A percentile compares a stretch with the other conserved stretches of the same genome.
phyloP scores from a whole-genome alignment of 2,113 vertebrate species.

The Halcyon malimbica region DNA sequence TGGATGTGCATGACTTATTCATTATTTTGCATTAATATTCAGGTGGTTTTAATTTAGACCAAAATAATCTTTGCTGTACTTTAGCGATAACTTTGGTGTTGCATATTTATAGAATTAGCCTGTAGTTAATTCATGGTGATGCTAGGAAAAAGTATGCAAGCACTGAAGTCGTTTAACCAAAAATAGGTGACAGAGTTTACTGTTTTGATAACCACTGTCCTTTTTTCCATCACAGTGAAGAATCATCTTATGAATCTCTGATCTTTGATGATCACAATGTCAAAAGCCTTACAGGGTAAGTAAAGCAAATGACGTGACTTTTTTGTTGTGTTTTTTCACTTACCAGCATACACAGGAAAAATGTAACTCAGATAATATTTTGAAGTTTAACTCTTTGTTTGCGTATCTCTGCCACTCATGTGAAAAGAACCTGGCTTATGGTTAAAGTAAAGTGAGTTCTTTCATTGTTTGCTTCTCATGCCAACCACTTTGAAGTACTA shows the following conservation, averaged over 20 bases:
- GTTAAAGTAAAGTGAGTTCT: neutral
- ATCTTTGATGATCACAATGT: neutral
- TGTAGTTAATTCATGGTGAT: neutral
- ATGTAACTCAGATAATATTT: neutral
- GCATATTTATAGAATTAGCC: neutral
- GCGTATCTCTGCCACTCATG: neutral
- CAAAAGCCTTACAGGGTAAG: neutral
- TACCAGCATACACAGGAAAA: neutral
- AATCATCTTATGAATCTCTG: neutral
- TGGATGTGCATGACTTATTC: neutral
- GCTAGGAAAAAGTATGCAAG: neutral
- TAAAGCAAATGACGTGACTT: neutral
- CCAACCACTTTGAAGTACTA: neutral
- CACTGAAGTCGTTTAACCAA: neutral
- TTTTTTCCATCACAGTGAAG: neutral
- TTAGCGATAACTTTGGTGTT: neutral
- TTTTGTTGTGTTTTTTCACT: neutral
- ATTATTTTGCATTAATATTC: slow-evolving; percentile 3
- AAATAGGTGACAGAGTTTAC: neutral
- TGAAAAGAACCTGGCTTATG: neutral
- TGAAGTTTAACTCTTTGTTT: neutral
- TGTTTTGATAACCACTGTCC: neutral
- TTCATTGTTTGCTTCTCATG: neutral
- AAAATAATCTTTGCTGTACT: neutral
- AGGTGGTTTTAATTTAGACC: neutral